Percentiles rank a stretch among this genome's conserved stretches.
Conservation (phyloP, 2,888 invertebrate species). For the Nomada fabriciana region DNA sequence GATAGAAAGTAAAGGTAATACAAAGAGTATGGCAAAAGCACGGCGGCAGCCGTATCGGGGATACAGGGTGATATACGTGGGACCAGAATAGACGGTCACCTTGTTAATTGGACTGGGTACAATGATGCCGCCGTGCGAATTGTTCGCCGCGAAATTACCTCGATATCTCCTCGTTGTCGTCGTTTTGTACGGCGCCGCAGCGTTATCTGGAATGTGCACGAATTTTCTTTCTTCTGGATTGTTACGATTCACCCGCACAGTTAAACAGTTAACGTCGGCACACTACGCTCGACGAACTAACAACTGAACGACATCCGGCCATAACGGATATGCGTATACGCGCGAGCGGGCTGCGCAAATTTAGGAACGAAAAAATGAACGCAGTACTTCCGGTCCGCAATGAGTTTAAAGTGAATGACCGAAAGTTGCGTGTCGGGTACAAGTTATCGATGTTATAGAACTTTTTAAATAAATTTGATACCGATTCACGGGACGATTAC, state of each 20-base stretch:
- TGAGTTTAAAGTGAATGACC: neutral
- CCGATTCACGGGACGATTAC: conserved; percentile 71
- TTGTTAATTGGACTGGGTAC: conserved; percentile 76
- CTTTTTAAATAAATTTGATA: conserved; percentile 68
- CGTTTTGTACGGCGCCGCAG: conserved; percentile 24
- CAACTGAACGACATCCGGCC: neutral
- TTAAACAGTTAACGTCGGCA: conserved; percentile 26
- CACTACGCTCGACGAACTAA: conserved; percentile 20
- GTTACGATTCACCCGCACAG: conserved; percentile 20
- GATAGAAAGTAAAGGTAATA: conserved; percentile 7
- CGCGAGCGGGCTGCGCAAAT: neutral
- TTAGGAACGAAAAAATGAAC: conserved; percentile 11
- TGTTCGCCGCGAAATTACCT: conserved; percentile 76
- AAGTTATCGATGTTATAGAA: conserved; percentile 58
- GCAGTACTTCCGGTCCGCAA: neutral
- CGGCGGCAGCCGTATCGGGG: conserved; percentile 29
- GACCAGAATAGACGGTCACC: conserved; percentile 59
- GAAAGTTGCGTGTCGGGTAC: conserved; percentile 22
- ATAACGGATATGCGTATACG: neutral
- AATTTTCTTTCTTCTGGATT: conserved; percentile 51
- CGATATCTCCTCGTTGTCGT: conserved; percentile 67
- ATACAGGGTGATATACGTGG: conserved; percentile 57
- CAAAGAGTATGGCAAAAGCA: conserved; percentile 12
- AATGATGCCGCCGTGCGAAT: conserved; percentile 73
- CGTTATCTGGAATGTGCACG: conserved; percentile 36